Evolutionary conservation across 2,113 vertebrate genomes (phyloP).

Genomic region (Clarias gariepinus): DNA sequence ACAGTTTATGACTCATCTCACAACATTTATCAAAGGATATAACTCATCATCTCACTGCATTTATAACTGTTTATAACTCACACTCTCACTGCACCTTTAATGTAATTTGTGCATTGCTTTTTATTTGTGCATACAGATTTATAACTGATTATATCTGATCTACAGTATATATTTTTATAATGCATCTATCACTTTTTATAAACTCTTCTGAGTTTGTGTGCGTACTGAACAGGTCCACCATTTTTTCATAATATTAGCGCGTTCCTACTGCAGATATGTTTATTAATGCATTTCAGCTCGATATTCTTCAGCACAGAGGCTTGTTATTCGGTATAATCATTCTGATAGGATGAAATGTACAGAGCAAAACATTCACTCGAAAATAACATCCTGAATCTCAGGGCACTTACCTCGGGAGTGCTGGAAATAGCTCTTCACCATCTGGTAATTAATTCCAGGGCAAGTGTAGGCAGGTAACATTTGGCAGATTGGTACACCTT

Average conservation of each 20-base stretch:
- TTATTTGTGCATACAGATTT: too few relatives aligned
- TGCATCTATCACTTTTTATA: too few relatives aligned
- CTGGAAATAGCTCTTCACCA: conserved; percentile 10
- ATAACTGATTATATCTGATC: too few relatives aligned
- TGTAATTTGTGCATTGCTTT: too few relatives aligned
- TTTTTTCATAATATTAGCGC: not conserved
- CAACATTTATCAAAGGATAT: not conserved
- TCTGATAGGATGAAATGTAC: not conserved
- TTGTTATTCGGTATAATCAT: not conserved
- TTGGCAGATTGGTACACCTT: conserved; percentile 8
- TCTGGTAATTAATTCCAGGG: conserved; percentile 14
- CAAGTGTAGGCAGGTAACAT: not conserved
- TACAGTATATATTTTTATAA: too few relatives aligned
- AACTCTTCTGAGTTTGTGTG: too few relatives aligned
- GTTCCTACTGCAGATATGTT: not conserved
- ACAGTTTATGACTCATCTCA: not conserved
- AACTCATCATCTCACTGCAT: not conserved
- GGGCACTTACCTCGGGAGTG: not conserved
- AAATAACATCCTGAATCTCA: conserved; percentile 13
- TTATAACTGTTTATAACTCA: not conserved
- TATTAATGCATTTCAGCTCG: not conserved
- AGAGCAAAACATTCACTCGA: not conserved
- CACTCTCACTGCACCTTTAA: not conserved
- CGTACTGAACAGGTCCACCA: too few relatives aligned
- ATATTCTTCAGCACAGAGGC: not conserved